A percentile compares a stretch with the other conserved stretches of the same genome.
Conservation (phyloP, 2,888 invertebrate species). For the Loripinus fragilis region DNA sequence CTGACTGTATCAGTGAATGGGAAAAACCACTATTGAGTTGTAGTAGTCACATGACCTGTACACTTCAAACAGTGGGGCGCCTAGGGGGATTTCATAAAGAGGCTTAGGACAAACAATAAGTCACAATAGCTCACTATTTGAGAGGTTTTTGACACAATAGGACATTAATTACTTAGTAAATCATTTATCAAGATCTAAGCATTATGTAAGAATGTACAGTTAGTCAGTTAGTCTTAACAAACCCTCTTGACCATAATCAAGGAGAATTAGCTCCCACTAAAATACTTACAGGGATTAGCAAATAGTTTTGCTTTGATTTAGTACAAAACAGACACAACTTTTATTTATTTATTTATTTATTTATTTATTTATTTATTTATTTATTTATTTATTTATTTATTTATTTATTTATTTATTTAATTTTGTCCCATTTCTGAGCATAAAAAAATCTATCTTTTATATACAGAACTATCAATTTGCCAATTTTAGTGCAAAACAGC, state of each 20-base stretch:
- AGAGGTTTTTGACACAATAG: conserved; percentile 19
- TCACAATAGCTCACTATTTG: background rate
- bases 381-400: too few species aligned
- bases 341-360: background rate
- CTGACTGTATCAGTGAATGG: conserved; percentile 8
- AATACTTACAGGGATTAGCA: conserved; percentile 6
- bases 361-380: too few species aligned
- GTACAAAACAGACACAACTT: background rate
- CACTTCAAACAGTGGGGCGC: conserved; percentile 12
- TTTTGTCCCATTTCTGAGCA: too few species aligned
- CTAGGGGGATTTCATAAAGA: conserved; percentile 15
- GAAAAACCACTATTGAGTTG: conserved; percentile 12
- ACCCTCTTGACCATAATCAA: background rate
- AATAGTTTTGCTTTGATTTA: background rate
- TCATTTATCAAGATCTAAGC: conserved; percentile 10
- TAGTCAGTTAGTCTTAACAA: conserved; percentile 17
- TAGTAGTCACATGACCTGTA: conserved; percentile 7
- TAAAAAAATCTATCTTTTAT: too few species aligned
- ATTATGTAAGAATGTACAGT: background rate
- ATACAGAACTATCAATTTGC: too few species aligned
- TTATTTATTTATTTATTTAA: too few species aligned
- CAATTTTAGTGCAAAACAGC: too few species aligned
- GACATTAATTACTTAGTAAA: conserved; percentile 13
- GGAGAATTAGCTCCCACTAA: background rate
- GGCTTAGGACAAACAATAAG: conserved; percentile 16